These are phyloP conservation scores for Leuciscus waleckii DNA, from an alignment of 2,797 vertebrate species.

Conservation along the genomic window DNA sequence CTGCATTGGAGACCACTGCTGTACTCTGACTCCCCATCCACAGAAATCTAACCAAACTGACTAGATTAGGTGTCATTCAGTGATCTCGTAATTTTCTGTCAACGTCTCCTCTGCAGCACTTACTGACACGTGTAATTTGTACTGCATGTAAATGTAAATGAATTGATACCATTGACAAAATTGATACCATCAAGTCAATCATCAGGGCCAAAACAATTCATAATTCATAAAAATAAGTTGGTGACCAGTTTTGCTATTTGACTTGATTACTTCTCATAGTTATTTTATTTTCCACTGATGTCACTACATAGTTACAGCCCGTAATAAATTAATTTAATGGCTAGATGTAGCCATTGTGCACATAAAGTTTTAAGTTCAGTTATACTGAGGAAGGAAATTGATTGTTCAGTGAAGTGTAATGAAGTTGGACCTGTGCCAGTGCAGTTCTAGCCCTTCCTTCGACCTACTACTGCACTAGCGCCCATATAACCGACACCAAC, in stretches of 20 bases:
- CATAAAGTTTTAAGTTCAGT: constrained; percentile 36
- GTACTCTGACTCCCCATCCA: neutral
- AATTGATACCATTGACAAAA: neutral
- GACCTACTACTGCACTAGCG: neutral
- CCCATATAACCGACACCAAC: neutral
- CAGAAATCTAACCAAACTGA: neutral
- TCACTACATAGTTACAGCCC: neutral
- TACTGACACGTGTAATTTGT: neutral
- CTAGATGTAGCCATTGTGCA: constrained; percentile 30
- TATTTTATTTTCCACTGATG: neutral
- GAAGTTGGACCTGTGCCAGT: constrained; percentile 6
- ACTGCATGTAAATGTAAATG: neutral
- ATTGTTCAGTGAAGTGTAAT: constrained; percentile 41
- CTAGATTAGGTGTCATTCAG: neutral
- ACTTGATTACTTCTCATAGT: neutral
- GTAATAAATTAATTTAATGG: neutral
- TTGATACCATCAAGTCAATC: neutral
- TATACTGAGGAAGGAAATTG: constrained; percentile 35
- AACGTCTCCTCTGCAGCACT: neutral
- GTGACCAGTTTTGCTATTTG: neutral
- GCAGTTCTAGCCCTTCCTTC: neutral
- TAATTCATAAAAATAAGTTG: neutral
- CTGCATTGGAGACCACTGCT: neutral
- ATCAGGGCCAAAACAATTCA: neutral
- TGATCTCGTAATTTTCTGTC: neutral